These are phyloP conservation scores for Meloidogyne hapla DNA, from an alignment of 1,140 invertebrate species.

Conservation along the genomic window DNA sequence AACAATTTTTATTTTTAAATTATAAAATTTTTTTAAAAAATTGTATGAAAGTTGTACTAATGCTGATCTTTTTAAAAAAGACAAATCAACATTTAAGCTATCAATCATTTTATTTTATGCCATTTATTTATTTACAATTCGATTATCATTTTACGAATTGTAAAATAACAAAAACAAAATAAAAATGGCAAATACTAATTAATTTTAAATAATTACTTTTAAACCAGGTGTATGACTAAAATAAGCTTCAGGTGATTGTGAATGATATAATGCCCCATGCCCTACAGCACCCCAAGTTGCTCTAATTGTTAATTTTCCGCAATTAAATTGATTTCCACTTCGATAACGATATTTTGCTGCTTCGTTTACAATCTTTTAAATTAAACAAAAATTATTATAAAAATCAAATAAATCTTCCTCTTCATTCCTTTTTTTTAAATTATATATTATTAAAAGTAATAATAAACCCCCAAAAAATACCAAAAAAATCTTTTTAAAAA, in stretches of 20 bases:
- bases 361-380: slow-evolving; percentile 71
- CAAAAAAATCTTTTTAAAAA: background rate
- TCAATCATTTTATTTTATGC: slow-evolving; percentile 13
- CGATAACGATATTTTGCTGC: slow-evolving; percentile 92
- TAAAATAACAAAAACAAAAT: background rate
- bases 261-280: slow-evolving; percentile 91
- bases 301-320: slow-evolving; percentile 85
- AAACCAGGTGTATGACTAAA: slow-evolving; percentile 95
- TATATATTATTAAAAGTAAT: no score
- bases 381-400: background rate
- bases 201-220: slow-evolving; percentile 70
- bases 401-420: background rate
- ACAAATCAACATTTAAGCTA: slow-evolving; percentile 10
- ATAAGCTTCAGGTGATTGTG: slow-evolving; percentile 94
- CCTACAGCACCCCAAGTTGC: slow-evolving; percentile 77
- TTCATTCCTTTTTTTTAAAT: no score
- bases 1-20: slow-evolving; percentile 48
- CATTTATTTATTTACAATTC: background rate
- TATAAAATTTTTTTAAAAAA: slow-evolving; percentile 15
- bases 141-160: background rate
- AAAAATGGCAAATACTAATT: background rate
- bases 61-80: slow-evolving; percentile 3
- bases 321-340: slow-evolving; percentile 83
- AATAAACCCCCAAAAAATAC: background rate
- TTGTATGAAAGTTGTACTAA: slow-evolving; percentile 23